A percentile compares a stretch with the other conserved stretches of the same genome.
Conservation (phyloP, 2,888 invertebrate species). For the Chymomyza amoena region DNA sequence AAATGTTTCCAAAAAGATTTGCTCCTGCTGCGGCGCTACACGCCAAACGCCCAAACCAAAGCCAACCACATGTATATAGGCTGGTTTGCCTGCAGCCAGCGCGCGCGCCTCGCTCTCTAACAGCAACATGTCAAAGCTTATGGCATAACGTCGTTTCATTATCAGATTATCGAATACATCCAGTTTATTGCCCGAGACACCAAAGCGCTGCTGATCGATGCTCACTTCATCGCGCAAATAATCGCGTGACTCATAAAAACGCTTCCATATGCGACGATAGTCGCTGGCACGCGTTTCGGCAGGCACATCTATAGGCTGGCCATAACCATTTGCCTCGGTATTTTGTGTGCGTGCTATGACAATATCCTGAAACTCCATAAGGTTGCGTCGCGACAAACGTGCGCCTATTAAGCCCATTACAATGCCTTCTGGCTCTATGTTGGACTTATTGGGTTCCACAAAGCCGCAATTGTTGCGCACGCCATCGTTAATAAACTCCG, state of each 20-base stretch:
- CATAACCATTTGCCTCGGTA: constrained; percentile 79
- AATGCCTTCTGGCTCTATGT: constrained; percentile 79
- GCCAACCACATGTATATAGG: constrained; percentile 84
- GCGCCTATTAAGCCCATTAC: constrained; percentile 80
- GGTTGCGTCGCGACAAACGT: constrained; percentile 78
- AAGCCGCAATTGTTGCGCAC: constrained; percentile 80
- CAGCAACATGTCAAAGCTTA: constrained; percentile 82
- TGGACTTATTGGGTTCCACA: constrained; percentile 72
- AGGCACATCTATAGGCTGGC: constrained; percentile 10
- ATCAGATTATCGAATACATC: constrained; percentile 75
- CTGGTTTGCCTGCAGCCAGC: constrained; percentile 79
- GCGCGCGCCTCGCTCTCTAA: constrained; percentile 83
- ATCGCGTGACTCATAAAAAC: constrained; percentile 66
- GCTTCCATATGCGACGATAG: constrained; percentile 67
- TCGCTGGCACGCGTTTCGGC: constrained; percentile 43
- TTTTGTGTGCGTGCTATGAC: constrained; percentile 80
- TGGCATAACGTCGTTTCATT: constrained; percentile 79
- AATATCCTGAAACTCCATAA: constrained; percentile 81
- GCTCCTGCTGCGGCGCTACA: constrained; percentile 82
- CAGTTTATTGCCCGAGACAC: constrained; percentile 57
- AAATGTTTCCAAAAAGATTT: constrained; percentile 83
- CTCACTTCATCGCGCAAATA: constrained; percentile 50
- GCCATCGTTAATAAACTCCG: constrained; percentile 82
- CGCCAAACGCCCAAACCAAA: constrained; percentile 85
- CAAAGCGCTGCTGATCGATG: constrained; percentile 68